A percentile compares a stretch with the other conserved stretches of the same genome.
Conservation (phyloP, 2,888 invertebrate species). For the Heliconius cydno region DNA sequence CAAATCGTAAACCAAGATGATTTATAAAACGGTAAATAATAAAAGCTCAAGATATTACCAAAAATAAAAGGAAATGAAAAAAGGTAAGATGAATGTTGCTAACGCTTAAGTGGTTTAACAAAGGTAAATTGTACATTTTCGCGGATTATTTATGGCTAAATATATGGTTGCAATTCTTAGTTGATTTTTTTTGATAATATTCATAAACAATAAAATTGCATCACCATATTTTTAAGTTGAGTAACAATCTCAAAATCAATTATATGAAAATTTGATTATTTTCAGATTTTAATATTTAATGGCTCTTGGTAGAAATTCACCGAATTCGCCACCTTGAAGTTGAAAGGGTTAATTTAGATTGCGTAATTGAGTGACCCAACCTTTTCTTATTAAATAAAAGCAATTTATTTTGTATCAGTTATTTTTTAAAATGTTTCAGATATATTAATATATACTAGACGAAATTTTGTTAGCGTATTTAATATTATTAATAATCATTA, state of each 20-base stretch:
- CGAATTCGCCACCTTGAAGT: constrained; percentile 7
- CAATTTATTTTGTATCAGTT: no score
- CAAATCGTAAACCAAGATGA: constrained; percentile 26
- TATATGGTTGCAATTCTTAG: background rate
- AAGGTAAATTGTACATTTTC: constrained; percentile 16
- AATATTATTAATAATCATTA: no score
- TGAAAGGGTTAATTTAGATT: constrained; percentile 22
- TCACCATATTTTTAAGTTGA: background rate
- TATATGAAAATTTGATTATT: constrained; percentile 2
- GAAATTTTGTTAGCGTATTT: no score
- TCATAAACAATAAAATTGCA: no score
- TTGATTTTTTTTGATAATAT: background rate
- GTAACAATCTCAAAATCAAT: background rate
- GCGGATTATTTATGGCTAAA: background rate
- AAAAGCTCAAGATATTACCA: constrained; percentile 25
- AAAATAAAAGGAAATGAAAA: constrained; percentile 50
- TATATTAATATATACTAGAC: background rate
- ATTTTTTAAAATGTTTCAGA: background rate
- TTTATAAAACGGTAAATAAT: constrained; percentile 28
- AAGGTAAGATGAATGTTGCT: constrained; percentile 46
- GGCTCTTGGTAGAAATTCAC: background rate
- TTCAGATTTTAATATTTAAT: constrained; percentile 9
- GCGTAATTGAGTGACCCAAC: constrained; percentile 1
- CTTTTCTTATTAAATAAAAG: background rate
- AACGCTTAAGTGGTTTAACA: constrained; percentile 35